These are phyloP conservation scores for Ichneumoninae sp. DNA, from an alignment of 2,888 invertebrate species.

Conservation along the genomic window DNA sequence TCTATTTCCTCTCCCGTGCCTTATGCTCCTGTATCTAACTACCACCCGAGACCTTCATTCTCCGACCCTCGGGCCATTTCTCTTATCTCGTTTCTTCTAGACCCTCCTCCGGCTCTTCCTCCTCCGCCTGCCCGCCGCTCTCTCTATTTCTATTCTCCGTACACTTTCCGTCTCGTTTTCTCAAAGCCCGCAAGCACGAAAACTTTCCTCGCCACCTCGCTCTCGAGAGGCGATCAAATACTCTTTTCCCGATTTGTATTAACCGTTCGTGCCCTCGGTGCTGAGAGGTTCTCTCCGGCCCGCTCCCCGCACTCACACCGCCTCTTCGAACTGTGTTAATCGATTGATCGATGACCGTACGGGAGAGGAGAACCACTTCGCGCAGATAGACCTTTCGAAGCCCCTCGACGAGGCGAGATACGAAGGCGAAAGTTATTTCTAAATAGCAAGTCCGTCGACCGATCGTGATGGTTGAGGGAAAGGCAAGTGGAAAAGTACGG, in stretches of 20 bases:
- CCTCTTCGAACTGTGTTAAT: slow-evolving; percentile 40
- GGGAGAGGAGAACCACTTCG: slow-evolving; percentile 32
- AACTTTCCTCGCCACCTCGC: slow-evolving; percentile 24
- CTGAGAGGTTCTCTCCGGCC: slow-evolving; percentile 8
- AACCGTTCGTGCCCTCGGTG: slow-evolving; percentile 17
- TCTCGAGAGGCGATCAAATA: slow-evolving; percentile 49
- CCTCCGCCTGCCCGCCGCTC: background rate
- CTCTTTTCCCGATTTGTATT: slow-evolving; percentile 51
- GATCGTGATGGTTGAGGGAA: slow-evolving; percentile 3
- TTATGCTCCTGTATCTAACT: slow-evolving; percentile 46
- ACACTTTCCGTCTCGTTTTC: slow-evolving; percentile 15
- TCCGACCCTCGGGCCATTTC: slow-evolving; percentile 40
- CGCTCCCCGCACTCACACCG: slow-evolving; percentile 2
- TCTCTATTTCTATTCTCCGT: slow-evolving; percentile 24
- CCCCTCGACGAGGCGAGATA: background rate
- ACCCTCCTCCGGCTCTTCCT: background rate
- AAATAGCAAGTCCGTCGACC: slow-evolving; percentile 2
- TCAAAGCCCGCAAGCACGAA: slow-evolving; percentile 17
- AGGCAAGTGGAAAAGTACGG: background rate
- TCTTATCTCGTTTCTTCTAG: slow-evolving; percentile 51
- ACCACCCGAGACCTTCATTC: slow-evolving; percentile 35
- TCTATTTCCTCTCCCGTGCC: slow-evolving; percentile 39
- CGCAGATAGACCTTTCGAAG: slow-evolving; percentile 12
- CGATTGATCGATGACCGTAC: slow-evolving; percentile 46
- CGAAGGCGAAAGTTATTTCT: slow-evolving; percentile 23